These are phyloP conservation scores for Exocentrus adspersus DNA, from an alignment of 2,888 invertebrate genomes.

Conservation along the genomic window DNA sequence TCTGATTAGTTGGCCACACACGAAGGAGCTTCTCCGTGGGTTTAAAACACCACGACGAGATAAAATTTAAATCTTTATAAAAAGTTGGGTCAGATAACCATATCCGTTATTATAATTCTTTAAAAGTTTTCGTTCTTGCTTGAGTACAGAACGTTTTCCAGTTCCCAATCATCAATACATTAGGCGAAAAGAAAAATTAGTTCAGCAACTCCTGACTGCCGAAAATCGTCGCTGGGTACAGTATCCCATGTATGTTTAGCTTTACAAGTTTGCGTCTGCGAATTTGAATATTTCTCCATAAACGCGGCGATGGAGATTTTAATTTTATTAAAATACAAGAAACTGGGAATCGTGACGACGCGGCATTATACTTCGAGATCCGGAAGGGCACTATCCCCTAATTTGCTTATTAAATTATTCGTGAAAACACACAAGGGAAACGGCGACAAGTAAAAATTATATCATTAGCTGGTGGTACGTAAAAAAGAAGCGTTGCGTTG, in stretches of 20 bases:
- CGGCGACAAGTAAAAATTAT: conserved; percentile 33
- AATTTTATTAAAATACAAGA: conserved; percentile 32
- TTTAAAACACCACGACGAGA: too few species aligned
- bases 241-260: neutral
- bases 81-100: too few species aligned
- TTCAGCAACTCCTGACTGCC: too few species aligned
- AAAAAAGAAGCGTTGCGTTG: too few species aligned
- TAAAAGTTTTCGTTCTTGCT: too few species aligned
- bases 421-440: conserved; percentile 36
- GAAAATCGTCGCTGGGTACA: too few species aligned
- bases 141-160: too few species aligned
- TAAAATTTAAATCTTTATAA: too few species aligned
- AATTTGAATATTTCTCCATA: conserved; percentile 26
- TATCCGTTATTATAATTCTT: too few species aligned
- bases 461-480: conserved; percentile 26
- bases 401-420: conserved; percentile 48
- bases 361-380: conserved; percentile 36
- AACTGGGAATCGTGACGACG: conserved; percentile 30
- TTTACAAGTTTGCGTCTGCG: conserved; percentile 2
- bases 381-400: conserved; percentile 44
- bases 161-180: too few species aligned
- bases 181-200: too few species aligned
- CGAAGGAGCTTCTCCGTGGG: too few species aligned
- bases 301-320: conserved; percentile 16
- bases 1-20: conserved; percentile 3